phyloP scores from a whole-genome alignment of 2,888 invertebrate species.

The Enoplolaimus lenunculus region DNA sequence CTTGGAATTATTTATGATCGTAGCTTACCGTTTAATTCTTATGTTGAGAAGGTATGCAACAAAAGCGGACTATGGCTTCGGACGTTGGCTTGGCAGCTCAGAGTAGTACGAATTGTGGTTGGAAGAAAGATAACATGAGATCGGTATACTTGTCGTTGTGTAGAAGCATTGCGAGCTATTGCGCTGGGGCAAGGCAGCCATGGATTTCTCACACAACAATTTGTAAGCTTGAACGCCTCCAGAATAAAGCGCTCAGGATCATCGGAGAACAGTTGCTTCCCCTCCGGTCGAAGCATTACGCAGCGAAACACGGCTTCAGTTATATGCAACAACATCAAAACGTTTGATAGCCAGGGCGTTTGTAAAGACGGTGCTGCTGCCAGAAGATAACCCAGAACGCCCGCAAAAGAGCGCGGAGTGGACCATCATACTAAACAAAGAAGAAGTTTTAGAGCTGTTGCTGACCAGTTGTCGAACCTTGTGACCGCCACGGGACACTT shows the following conservation, averaged over 20 bases:
- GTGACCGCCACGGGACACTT: neutral
- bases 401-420: neutral
- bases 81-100: neutral
- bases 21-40: neutral
- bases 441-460: neutral
- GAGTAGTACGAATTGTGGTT: neutral
- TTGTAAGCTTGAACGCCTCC: neutral
- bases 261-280: too few relatives aligned
- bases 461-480: neutral
- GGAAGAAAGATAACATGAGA: neutral
- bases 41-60: neutral
- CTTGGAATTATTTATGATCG: neutral
- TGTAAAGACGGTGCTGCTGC: neutral
- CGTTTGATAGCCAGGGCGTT: too few relatives aligned
- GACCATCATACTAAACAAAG: neutral
- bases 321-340: too few relatives aligned
- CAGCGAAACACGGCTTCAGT: too few relatives aligned
- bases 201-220: too few relatives aligned
- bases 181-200: neutral
- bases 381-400: neutral
- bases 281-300: too few relatives aligned
- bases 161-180: slow-evolving; percentile 2
- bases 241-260: too few relatives aligned
- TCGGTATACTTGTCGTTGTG: neutral
- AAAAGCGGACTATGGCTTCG: neutral